These are phyloP conservation scores for Takifugu rubripes DNA, from an alignment of 2,797 vertebrate species.

Conservation along the genomic window DNA sequence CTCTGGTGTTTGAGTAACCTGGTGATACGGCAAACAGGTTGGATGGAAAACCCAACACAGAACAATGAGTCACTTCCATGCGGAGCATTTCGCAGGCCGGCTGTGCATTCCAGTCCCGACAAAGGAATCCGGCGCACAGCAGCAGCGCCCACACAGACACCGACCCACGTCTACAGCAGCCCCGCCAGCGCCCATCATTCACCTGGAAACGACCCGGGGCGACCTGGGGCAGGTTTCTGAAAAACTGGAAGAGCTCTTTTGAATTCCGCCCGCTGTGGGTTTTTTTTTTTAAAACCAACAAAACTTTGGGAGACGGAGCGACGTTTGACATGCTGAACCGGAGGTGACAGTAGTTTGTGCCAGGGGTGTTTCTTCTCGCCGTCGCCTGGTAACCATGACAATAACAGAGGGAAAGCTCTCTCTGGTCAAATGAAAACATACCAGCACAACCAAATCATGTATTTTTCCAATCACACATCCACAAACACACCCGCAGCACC, in stretches of 20 bases:
- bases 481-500: too few relatives aligned
- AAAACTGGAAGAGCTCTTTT: conserved; percentile 9
- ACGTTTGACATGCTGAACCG: too few relatives aligned
- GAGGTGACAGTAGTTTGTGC: too few relatives aligned
- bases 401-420: too few relatives aligned
- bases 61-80: conserved; percentile 66
- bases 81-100: conserved; percentile 65
- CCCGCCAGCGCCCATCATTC: conserved; percentile 17
- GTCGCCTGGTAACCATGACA: too few relatives aligned
- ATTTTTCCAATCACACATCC: too few relatives aligned
- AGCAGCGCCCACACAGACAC: conserved; percentile 53
- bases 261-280: too few relatives aligned
- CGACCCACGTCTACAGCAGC: conserved; percentile 35
- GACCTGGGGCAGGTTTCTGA: conserved; percentile 3
- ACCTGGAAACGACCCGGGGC: conserved; percentile 27
- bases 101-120: conserved; percentile 71
- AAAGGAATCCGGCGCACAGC: conserved; percentile 67
- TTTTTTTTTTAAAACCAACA: too few relatives aligned
- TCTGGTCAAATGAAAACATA: too few relatives aligned
- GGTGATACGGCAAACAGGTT: conserved; percentile 59
- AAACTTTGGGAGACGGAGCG: too few relatives aligned
- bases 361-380: too few relatives aligned
- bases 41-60: conserved; percentile 55
- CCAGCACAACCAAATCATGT: too few relatives aligned
- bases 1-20: conserved; percentile 6